Conservation (phyloP, 1,140 invertebrate genomes). For the Dolichoris vasculosae region DNA sequence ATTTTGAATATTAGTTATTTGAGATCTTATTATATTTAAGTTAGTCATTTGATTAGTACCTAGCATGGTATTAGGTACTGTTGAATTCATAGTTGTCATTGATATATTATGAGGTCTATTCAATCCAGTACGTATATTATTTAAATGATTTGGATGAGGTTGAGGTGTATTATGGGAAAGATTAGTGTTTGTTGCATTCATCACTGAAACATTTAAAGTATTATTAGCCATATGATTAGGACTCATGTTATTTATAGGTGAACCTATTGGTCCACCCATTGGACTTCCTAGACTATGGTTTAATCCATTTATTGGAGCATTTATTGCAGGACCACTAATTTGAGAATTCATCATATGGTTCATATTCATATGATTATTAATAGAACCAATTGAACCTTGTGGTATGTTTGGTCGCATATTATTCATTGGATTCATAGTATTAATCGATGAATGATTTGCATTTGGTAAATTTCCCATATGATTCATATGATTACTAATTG, state of each 20-base stretch:
- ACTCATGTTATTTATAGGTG: conserved; percentile 73
- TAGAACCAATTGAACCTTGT: conserved; percentile 74
- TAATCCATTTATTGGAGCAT: conserved; percentile 75
- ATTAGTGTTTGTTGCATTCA: conserved; percentile 72
- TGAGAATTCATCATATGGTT: conserved; percentile 82
- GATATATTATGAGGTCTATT: conserved; percentile 78
- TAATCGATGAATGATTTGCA: conserved; percentile 56
- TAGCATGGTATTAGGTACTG: conserved; percentile 73
- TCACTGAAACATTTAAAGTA: conserved; percentile 70
- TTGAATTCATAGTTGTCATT: conserved; percentile 78
- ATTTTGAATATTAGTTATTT: conserved; percentile 75
- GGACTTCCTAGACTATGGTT: conserved; percentile 73
- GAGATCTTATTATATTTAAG: conserved; percentile 76
- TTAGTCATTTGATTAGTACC: conserved; percentile 71
- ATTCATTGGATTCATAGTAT: conserved; percentile 78
- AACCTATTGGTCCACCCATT: conserved; percentile 71
- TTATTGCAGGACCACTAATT: conserved; percentile 81
- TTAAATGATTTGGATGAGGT: conserved; percentile 77
- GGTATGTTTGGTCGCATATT: conserved; percentile 71
- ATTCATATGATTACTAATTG: conserved; percentile 78
- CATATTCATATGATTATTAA: conserved; percentile 81
- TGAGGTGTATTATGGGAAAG: conserved; percentile 74
- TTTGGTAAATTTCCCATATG: conserved; percentile 72
- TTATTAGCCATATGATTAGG: conserved; percentile 72
- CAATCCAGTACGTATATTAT: conserved; percentile 73